phyloP scores from a whole-genome alignment of 2,888 invertebrate species.

The Synanthedon vespiformis region DNA sequence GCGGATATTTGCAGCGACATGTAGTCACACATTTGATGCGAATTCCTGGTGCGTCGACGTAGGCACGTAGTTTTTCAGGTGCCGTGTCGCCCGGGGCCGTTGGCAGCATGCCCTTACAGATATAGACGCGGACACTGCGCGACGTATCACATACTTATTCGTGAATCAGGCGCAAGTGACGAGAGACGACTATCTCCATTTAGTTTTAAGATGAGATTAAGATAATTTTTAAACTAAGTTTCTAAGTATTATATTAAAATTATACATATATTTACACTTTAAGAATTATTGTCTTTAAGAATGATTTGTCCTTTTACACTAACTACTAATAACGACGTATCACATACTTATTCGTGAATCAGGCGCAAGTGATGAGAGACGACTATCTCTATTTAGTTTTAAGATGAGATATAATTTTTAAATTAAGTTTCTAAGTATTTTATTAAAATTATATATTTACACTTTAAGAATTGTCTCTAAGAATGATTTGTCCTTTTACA shows the following conservation, averaged over 20 bases:
- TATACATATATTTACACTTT: too few species aligned
- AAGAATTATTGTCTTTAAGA: too few species aligned
- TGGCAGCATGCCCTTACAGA: slow-evolving; percentile 60
- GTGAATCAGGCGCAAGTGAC: not conserved
- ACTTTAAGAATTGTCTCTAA: too few species aligned
- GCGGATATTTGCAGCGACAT: slow-evolving; percentile 8
- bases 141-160: slow-evolving; percentile 23
- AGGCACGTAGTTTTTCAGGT: slow-evolving; percentile 34
- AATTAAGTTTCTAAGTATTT: too few species aligned
- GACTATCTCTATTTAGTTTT: not conserved
- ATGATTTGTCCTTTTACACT: too few species aligned
- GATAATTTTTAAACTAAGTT: not conserved
- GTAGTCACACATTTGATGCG: slow-evolving; percentile 5
- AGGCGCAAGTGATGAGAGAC: not conserved
- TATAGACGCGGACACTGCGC: slow-evolving; percentile 44
- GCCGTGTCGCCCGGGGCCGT: slow-evolving; percentile 38
- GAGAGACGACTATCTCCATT: not conserved
- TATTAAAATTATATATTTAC: too few species aligned
- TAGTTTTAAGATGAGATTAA: not conserved
- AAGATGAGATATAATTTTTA: not conserved
- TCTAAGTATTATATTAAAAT: too few species aligned
- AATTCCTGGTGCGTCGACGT: slow-evolving; percentile 14
- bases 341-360: slow-evolving; percentile 16
- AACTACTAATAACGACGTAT: slow-evolving; percentile 19
- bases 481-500: too few species aligned